Evolutionary conservation across 2,113 vertebrate genomes (phyloP).

Genomic region (Campylomormyrus tamandua): DNA sequence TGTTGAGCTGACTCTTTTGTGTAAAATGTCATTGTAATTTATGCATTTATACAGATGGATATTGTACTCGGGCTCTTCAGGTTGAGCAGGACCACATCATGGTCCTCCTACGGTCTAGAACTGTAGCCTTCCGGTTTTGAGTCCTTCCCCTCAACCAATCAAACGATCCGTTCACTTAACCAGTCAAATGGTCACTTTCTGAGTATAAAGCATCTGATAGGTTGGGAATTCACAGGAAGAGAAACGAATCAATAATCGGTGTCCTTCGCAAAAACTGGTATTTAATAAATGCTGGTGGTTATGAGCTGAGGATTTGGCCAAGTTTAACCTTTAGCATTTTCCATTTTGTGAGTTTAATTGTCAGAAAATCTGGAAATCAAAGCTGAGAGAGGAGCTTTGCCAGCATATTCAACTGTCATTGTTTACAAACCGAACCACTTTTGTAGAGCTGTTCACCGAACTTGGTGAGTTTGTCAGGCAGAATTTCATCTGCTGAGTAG

Average conservation of each 20-base stretch:
- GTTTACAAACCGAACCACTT: neutral
- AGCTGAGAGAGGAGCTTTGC: neutral
- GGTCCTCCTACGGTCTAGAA: neutral
- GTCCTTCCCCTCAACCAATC: neutral
- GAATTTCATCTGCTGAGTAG: neutral
- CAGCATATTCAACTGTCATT: neutral
- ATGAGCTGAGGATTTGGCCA: neutral
- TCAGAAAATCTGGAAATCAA: neutral
- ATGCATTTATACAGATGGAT: neutral
- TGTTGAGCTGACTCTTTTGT: neutral
- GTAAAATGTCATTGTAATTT: neutral
- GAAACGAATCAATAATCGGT: neutral
- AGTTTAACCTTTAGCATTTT: neutral
- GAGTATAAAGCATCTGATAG: neutral
- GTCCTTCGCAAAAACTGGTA: neutral
- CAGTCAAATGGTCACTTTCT: neutral
- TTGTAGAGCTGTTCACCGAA: neutral
- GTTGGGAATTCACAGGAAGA: neutral
- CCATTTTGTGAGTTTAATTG: neutral
- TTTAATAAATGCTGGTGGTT: neutral
- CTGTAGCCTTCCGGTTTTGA: neutral
- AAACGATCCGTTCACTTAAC: no score
- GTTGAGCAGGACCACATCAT: neutral
- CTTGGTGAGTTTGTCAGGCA: neutral
- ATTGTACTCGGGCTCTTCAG: neutral